Percentiles rank a stretch among this genome's conserved stretches.
These are phyloP conservation scores for Perca schrenkii DNA, from an alignment of 2,113 vertebrate species.

Conservation along the genomic window DNA sequence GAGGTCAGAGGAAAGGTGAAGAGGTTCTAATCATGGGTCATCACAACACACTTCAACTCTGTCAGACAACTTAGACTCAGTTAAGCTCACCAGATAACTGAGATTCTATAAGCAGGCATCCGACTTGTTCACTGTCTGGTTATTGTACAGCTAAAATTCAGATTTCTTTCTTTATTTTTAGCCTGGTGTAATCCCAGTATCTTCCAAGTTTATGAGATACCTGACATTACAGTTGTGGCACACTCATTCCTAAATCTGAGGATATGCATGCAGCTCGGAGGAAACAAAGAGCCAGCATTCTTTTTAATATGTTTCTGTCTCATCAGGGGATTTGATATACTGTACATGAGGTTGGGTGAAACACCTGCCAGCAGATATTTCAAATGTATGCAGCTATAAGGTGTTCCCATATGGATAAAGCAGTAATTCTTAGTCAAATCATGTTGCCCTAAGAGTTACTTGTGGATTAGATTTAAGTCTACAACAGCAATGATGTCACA, in stretches of 20 bases:
- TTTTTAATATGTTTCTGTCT: not conserved
- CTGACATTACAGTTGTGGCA: not conserved
- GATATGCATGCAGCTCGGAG: not conserved
- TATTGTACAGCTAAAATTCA: constrained; percentile 1
- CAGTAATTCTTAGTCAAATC: not conserved
- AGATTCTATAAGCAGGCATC: constrained; percentile 8
- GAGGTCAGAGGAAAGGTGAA: constrained; percentile 64
- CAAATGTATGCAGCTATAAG: not conserved
- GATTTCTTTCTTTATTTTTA: not conserved
- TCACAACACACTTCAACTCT: constrained; percentile 71
- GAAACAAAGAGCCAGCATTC: not conserved
- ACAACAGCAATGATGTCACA: not conserved
- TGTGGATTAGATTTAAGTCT: not conserved
- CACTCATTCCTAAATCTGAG: not conserved
- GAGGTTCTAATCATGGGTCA: constrained; percentile 64
- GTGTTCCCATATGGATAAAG: constrained; percentile 8
- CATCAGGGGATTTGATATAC: not conserved
- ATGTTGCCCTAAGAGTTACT: constrained; percentile 11
- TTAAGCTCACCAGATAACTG: constrained; percentile 53
- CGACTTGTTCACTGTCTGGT: not conserved
- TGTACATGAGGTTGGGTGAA: not conserved
- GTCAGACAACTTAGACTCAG: constrained; percentile 45
- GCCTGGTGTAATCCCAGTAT: not conserved
- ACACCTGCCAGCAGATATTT: not conserved
- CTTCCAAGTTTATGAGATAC: not conserved